Conservation (phyloP, 1,140 invertebrate genomes). For the Pogonomyrmex californicus region DNA sequence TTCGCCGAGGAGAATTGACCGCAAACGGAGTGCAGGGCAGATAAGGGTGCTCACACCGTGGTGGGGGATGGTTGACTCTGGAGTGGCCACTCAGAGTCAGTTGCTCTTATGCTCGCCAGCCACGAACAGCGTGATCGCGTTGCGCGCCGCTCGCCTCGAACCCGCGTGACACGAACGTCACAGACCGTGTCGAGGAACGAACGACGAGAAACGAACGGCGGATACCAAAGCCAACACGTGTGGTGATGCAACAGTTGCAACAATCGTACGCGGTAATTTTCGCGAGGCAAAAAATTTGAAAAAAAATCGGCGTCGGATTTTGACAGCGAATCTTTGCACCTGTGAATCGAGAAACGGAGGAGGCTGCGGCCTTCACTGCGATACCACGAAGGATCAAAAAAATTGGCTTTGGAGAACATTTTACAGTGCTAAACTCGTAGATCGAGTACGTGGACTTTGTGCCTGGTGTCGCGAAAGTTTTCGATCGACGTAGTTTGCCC, state of each 20-base stretch:
- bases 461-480: background rate
- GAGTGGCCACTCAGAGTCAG: slow-evolving; percentile 83
- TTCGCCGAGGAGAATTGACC: slow-evolving; percentile 68
- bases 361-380: background rate
- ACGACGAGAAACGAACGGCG: background rate
- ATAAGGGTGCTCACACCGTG: slow-evolving; percentile 79
- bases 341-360: background rate
- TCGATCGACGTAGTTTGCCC: background rate
- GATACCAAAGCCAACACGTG: background rate
- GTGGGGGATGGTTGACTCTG: slow-evolving; percentile 83
- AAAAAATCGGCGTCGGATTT: background rate
- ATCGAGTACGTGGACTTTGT: slow-evolving; percentile 17
- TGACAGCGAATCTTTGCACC: background rate
- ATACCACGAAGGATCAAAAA: background rate
- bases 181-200: background rate
- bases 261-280: background rate
- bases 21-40: slow-evolving; percentile 78
- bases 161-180: slow-evolving; percentile 65
- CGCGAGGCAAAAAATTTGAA: background rate
- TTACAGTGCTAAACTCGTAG: slow-evolving; percentile 2
- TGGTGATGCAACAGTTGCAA: background rate
- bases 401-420: background rate
- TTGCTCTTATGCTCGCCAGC: slow-evolving; percentile 85
- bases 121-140: slow-evolving; percentile 77
- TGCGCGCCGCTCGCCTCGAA: slow-evolving; percentile 60